These are phyloP conservation scores for Ophion ellenae DNA, from an alignment of 2,888 invertebrate species.

Conservation along the genomic window DNA sequence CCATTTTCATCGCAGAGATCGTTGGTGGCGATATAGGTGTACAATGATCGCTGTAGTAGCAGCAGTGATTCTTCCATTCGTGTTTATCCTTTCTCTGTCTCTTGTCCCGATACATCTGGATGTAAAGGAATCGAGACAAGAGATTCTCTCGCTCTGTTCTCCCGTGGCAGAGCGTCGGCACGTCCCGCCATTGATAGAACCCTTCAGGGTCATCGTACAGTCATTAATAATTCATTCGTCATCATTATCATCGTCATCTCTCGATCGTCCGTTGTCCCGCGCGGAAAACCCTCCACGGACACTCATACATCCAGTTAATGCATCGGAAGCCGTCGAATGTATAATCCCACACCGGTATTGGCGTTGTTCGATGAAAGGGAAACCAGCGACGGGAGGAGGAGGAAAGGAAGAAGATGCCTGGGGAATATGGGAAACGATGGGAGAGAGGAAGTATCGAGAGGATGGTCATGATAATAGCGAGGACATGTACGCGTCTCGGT, in stretches of 20 bases:
- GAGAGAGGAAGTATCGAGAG: constrained; percentile 31
- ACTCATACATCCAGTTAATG: constrained; percentile 36
- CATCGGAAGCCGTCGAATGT: constrained; percentile 43
- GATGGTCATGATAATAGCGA: constrained; percentile 67
- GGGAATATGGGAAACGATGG: neutral
- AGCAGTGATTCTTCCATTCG: constrained; percentile 40
- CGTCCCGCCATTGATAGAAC: constrained; percentile 76
- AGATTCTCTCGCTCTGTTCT: constrained; percentile 2
- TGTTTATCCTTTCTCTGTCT: constrained; percentile 29
- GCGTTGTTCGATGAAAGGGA: constrained; percentile 40
- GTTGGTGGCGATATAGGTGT: constrained; percentile 57
- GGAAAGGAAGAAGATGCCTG: neutral
- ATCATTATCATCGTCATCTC: constrained; percentile 80
- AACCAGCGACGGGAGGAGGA: constrained; percentile 23
- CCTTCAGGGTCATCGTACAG: constrained; percentile 67
- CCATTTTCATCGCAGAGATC: constrained; percentile 52
- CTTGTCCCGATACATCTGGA: constrained; percentile 39
- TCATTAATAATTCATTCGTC: constrained; percentile 83
- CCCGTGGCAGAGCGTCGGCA: constrained; percentile 60
- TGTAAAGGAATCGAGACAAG: constrained; percentile 41
- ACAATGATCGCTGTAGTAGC: constrained; percentile 49
- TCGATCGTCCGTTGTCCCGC: constrained; percentile 46
- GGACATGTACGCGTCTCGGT: constrained; percentile 34
- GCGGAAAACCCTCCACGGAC: constrained; percentile 48
- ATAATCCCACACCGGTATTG: constrained; percentile 10